Percentiles rank a stretch among this genome's conserved stretches.
These are phyloP conservation scores for Conus betulinus DNA, from an alignment of 1,140 invertebrate species.

Conservation along the genomic window DNA sequence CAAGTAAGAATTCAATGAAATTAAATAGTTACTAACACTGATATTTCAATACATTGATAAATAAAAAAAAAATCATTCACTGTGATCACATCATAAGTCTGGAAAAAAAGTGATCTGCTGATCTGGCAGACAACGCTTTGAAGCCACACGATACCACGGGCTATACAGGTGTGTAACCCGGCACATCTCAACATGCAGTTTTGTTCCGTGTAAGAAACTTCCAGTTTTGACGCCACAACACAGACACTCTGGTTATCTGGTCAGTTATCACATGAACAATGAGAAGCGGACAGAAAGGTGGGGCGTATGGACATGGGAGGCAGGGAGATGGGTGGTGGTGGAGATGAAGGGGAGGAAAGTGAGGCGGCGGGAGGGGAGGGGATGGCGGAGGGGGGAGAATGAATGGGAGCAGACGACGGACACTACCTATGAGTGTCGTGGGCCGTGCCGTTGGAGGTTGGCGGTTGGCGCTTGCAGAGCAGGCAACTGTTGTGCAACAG, in stretches of 20 bases:
- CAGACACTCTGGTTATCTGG: background rate
- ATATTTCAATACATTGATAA: too few species aligned
- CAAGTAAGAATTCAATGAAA: too few species aligned
- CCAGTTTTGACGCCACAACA: background rate
- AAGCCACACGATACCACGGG: too few species aligned
- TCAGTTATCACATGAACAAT: background rate
- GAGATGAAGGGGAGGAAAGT: background rate
- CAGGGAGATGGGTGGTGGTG: background rate
- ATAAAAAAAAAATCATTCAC: too few species aligned
- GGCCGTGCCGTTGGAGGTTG: background rate
- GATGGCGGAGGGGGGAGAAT: background rate
- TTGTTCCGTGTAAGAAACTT: background rate
- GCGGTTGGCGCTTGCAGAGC: background rate
- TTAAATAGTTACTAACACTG: too few species aligned
- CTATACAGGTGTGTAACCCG: too few species aligned
- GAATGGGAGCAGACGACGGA: background rate
- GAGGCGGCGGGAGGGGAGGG: background rate
- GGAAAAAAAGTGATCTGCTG: too few species aligned
- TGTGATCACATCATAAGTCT: too few species aligned
- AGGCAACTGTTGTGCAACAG: constrained; percentile 13
- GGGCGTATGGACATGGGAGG: background rate
- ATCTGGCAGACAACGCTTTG: too few species aligned
- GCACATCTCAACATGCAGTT: background rate
- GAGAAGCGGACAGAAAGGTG: background rate
- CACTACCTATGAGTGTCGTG: background rate